Base-by-base conservation (phyloP, 2,797 vertebrate genomes). In the Otus scops region DNA sequence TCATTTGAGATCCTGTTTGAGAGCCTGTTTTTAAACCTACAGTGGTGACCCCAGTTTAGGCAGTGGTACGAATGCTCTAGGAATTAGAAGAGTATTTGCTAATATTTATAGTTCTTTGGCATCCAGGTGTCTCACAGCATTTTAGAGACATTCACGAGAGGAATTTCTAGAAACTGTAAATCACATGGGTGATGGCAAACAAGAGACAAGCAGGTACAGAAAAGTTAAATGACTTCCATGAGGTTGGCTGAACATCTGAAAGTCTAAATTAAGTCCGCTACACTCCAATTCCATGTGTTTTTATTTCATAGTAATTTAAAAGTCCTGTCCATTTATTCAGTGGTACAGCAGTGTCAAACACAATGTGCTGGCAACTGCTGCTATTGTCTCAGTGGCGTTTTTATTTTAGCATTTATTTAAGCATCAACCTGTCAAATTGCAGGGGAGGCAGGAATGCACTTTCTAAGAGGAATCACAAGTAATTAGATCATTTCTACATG, bases 11-110 rank as follows among this genome's bases (percentile, higher is more conserved):
- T 43, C 41, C 1, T 22, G 26, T 64, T 84, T 77, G 54, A 90
- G 67, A 84, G 32, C 10, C 59, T 63, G 24, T 45, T 86, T 75
- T 79, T 53, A 89, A 73, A 76, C 23, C 32, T 51, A 4, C 5
- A 0, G 14, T 22, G 8, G 36, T 78, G 69, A 81, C 32, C 38
- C 9, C 39, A 56, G 48, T 21, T 79, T 59, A 79, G 54, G 56
- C 16, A 79, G 47, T 3, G 7, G 11, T 41, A 28, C 0, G 0
- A 90, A 63, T 0, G 0, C 39, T 68, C 24, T 13, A 68, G 63
- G 39, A 45, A 50, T 34, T 63, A 36, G 41, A 80, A 56, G 15
- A 63, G 10, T 32, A 30, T 47, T 59, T 85, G 41, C 11, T 70
- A 80, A 47, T 48, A 63, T 75, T 90, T 82, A 48, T n/a, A 68